Conservation (phyloP, 1,140 invertebrate genomes). For the Cyphomyrmex costatus region DNA sequence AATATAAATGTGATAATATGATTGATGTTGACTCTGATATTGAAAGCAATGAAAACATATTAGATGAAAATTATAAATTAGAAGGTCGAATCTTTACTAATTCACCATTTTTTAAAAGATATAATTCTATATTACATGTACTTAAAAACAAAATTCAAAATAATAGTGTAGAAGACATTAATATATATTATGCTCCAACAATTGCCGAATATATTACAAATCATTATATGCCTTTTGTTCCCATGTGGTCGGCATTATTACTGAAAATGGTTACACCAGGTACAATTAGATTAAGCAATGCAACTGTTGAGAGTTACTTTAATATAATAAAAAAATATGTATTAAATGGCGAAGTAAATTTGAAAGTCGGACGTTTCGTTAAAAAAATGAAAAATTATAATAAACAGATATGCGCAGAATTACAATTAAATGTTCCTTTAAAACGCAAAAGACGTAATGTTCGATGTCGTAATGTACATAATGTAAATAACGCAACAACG, state of each 20-base stretch:
- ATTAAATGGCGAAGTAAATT: slow-evolving; percentile 13
- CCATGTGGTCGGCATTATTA: slow-evolving; percentile 2
- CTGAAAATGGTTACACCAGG: background rate
- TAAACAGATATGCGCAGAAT: background rate
- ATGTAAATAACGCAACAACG: background rate
- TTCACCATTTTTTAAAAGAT: slow-evolving; percentile 33
- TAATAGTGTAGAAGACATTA: background rate
- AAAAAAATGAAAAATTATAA: slow-evolving; percentile 14
- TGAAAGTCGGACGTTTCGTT: background rate
- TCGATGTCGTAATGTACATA: background rate
- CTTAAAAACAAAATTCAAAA: slow-evolving; percentile 13
- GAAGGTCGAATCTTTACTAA: slow-evolving; percentile 18
- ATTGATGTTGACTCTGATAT: background rate
- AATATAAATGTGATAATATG: background rate
- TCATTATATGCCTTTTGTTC: slow-evolving; percentile 24
- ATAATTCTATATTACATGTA: background rate
- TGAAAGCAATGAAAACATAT: background rate
- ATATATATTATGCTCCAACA: slow-evolving; percentile 27
- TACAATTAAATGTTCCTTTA: background rate
- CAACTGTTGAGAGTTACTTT: slow-evolving; percentile 19
- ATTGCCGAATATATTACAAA: slow-evolving; percentile 29
- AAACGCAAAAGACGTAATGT: background rate
- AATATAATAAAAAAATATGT: background rate
- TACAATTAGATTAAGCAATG: slow-evolving; percentile 11
- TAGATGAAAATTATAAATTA: slow-evolving; percentile 14